Evolutionary conservation across 2,113 vertebrate species (phyloP).

Genomic region (Caranx melampygus): DNA sequence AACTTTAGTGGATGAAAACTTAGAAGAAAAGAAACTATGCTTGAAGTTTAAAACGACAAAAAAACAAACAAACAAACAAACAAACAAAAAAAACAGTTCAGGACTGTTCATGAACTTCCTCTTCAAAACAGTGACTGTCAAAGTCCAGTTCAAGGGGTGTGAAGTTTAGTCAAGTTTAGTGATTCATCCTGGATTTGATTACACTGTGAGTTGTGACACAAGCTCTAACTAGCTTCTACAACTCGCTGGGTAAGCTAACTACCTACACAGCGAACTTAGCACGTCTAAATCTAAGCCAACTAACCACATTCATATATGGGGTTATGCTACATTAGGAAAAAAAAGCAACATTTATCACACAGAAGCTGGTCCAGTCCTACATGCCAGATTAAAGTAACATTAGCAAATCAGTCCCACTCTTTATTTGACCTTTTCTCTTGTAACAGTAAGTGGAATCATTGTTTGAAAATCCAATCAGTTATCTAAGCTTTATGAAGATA

Average conservation of each 20-base stretch:
- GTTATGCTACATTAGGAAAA: no score
- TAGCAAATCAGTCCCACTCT: no score
- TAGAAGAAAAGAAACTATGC: background rate
- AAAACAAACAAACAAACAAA: no score
- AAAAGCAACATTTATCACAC: background rate
- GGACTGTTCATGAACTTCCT: background rate
- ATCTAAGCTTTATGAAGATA: no score
- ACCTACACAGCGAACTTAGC: background rate
- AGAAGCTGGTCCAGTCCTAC: background rate
- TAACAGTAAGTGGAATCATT: no score
- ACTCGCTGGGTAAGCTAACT: no score
- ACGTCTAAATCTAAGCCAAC: background rate
- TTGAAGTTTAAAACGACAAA: background rate
- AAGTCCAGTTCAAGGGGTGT: background rate
- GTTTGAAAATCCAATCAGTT: no score
- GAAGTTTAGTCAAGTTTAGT: background rate
- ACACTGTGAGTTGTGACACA: background rate
- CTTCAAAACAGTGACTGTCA: background rate
- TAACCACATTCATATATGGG: background rate
- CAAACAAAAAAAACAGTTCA: background rate
- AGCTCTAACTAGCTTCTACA: no score
- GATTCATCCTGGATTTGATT: background rate
- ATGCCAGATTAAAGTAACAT: no score
- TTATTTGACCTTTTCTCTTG: no score
- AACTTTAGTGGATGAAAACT: background rate